Percentiles rank a stretch among this genome's conserved stretches.
Evolutionary conservation across 2,888 invertebrate species (phyloP).

Genomic region (Cerceris rybyensis): DNA sequence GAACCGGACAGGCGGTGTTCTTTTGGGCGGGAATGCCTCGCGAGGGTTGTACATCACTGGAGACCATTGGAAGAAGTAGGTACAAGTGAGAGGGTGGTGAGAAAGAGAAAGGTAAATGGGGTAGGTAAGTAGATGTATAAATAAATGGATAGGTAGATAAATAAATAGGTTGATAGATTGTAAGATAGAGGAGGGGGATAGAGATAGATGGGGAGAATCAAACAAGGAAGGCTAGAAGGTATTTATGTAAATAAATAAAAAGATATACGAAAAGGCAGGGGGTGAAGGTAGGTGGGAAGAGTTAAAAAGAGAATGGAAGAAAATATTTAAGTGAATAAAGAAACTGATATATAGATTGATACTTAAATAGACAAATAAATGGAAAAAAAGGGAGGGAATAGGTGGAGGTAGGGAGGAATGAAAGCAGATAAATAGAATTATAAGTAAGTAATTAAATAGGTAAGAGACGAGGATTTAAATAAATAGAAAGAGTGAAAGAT

Average conservation of each 20-base stretch:
- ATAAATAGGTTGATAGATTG: neutral
- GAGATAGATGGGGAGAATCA: conserved; percentile 31
- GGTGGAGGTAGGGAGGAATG: conserved; percentile 20
- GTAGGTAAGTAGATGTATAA: neutral
- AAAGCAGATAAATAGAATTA: conserved; percentile 26
- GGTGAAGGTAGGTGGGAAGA: too few relatives aligned
- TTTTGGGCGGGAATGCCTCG: neutral
- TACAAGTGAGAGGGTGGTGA: neutral
- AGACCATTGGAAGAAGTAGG: conserved; percentile 24
- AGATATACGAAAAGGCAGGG: too few relatives aligned
- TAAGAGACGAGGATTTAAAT: too few relatives aligned
- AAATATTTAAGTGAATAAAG: too few relatives aligned
- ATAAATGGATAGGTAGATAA: conserved; percentile 5
- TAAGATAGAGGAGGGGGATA: neutral
- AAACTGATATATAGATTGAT: too few relatives aligned
- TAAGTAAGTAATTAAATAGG: too few relatives aligned
- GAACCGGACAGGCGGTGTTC: conserved; percentile 12
- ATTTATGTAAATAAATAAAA: too few relatives aligned
- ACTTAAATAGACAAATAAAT: neutral
- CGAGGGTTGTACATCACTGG: conserved; percentile 30
- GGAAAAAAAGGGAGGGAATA: conserved; percentile 4
- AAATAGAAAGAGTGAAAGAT: too few relatives aligned
- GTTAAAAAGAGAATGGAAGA: too few relatives aligned
- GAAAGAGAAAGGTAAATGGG: neutral
- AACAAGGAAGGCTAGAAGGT: conserved; percentile 15